Conservation (phyloP, 2,888 invertebrate genomes). For the Ormyrus pomaceus region DNA sequence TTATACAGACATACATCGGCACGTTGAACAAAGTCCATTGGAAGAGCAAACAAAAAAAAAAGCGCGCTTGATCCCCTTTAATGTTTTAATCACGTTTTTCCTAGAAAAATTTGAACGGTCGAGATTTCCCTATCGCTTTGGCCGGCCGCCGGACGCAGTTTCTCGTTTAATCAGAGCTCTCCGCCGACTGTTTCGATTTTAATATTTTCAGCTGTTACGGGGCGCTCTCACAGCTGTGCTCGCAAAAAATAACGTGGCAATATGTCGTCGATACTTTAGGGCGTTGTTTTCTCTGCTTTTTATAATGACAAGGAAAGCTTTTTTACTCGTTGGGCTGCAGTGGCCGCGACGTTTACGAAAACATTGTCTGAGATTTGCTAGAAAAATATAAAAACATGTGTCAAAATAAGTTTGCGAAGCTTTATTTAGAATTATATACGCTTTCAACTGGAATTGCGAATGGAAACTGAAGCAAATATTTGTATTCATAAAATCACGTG, state of each 20-base stretch:
- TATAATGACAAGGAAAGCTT: not conserved
- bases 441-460: too few relatives aligned
- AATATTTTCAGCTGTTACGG: constrained; percentile 47
- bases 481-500: too few relatives aligned
- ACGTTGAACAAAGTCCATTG: not conserved
- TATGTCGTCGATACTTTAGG: constrained; percentile 33
- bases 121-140: constrained; percentile 3
- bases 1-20: too few relatives aligned
- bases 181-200: constrained; percentile 31
- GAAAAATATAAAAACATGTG: too few relatives aligned
- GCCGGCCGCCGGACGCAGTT: constrained; percentile 9
- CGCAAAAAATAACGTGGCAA: constrained; percentile 41
- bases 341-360: too few relatives aligned
- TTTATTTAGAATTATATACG: too few relatives aligned
- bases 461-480: too few relatives aligned
- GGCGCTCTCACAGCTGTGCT: constrained; percentile 35
- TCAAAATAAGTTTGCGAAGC: too few relatives aligned
- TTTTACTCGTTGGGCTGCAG: too few relatives aligned
- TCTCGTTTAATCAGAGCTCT: constrained; percentile 40
- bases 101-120: constrained; percentile 2
- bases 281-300: constrained; percentile 12
- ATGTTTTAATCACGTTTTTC: constrained; percentile 23
- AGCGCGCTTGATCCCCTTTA: constrained; percentile 3
- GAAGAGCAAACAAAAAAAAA: not conserved
- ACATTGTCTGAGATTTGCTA: too few relatives aligned